These are phyloP conservation scores for Nerophis lumbriciformis DNA, from an alignment of 2,113 vertebrate species.

Conservation along the genomic window DNA sequence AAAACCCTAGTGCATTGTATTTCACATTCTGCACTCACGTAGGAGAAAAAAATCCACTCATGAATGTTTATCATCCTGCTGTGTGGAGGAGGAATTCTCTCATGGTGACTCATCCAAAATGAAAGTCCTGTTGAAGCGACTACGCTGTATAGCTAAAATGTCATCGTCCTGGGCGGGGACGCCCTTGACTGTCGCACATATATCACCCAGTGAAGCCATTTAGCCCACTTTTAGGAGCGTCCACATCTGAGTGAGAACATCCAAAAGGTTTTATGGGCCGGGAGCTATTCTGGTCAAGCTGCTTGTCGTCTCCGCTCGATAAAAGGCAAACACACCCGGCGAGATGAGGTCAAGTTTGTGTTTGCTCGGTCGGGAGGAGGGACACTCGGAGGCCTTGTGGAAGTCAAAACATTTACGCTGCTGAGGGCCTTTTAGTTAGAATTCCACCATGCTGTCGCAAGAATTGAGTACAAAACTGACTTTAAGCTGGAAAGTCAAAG, in stretches of 20 bases:
- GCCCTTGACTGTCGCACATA: conserved; percentile 11
- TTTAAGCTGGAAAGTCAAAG: too few species aligned
- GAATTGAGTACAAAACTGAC: too few species aligned
- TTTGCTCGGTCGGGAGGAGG: conserved; percentile 22
- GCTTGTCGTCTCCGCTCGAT: not conserved
- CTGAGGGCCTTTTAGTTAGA: not conserved
- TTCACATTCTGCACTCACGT: not conserved
- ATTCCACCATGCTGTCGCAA: too few species aligned
- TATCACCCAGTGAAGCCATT: too few species aligned
- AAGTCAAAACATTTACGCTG: conserved; percentile 1
- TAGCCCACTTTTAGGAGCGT: not conserved
- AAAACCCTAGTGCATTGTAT: too few species aligned
- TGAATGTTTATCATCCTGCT: conserved; percentile 22
- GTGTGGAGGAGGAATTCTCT: conserved; percentile 60
- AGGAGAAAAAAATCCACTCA: not conserved
- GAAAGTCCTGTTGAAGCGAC: conserved; percentile 34
- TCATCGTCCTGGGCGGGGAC: conserved; percentile 9
- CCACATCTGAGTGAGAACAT: not conserved
- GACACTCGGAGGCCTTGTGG: conserved; percentile 1
- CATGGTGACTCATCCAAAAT: conserved; percentile 54
- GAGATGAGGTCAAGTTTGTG: conserved; percentile 4
- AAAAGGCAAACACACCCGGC: conserved; percentile 3
- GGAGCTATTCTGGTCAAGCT: not conserved
- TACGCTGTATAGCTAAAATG: conserved; percentile 4
- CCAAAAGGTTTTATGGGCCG: not conserved